phyloP scores from a whole-genome alignment of 2,113 vertebrate genomes.

The Istiophorus platypterus region DNA sequence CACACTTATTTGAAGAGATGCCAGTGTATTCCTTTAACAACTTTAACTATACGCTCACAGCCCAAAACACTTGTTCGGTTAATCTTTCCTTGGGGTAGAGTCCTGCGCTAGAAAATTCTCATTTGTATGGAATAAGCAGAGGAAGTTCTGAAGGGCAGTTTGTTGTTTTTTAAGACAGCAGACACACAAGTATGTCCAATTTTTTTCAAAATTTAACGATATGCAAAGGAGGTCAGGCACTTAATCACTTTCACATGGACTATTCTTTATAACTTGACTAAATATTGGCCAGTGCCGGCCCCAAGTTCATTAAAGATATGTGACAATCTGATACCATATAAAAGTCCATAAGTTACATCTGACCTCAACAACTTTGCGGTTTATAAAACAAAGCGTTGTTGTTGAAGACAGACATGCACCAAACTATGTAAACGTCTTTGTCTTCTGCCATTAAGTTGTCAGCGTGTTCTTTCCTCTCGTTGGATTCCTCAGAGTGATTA shows the following conservation, averaged over 20 bases:
- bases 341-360: neutral
- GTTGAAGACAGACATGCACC: constrained; percentile 1
- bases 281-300: neutral
- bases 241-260: neutral
- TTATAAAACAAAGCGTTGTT: constrained; percentile 21
- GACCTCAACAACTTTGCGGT: neutral
- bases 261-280: neutral
- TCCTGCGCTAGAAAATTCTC: neutral
- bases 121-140: neutral
- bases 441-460: constrained; percentile 36
- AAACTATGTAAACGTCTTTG: constrained; percentile 19
- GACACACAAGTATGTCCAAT: neutral
- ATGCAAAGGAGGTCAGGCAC: no score
- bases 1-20: no score
- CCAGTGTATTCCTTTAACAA: neutral
- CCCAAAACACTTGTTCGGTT: neutral
- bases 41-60: neutral
- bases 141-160: neutral
- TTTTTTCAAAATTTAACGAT: neutral
- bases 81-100: neutral
- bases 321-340: constrained; percentile 1
- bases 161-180: neutral
- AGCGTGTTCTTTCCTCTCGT: constrained; percentile 10
- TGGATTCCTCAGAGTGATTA: constrained; percentile 30
- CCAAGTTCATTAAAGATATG: neutral